These are phyloP conservation scores for Lagopus leucura DNA, from an alignment of 2,113 vertebrate genomes.

Conservation along the genomic window DNA sequence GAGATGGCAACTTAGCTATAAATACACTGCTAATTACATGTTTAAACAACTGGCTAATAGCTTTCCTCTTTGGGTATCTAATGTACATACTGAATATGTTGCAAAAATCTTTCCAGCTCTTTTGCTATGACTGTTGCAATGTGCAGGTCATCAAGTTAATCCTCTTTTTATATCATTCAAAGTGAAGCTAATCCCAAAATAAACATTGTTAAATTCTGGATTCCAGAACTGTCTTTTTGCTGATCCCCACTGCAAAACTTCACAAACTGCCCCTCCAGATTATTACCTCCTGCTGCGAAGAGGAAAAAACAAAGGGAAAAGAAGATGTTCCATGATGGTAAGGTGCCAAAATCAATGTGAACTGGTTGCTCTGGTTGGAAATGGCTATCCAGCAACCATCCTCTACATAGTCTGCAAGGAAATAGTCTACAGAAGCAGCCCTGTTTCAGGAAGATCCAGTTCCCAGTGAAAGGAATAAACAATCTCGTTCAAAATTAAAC, in stretches of 20 bases:
- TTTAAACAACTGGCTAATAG: background rate
- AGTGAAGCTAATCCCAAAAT: slow-evolving; percentile 31
- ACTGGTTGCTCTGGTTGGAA: background rate
- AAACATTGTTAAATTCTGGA: background rate
- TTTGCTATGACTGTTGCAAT: background rate
- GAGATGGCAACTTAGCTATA: slow-evolving; percentile 18
- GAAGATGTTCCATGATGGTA: accelerated
- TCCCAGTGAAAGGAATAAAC: slow-evolving; percentile 1
- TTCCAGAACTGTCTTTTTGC: background rate
- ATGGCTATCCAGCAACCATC: background rate
- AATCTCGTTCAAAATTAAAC: background rate
- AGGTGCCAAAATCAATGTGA: background rate
- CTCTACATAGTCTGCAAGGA: background rate
- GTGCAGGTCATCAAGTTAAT: background rate
- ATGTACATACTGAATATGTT: background rate
- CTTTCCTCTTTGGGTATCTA: background rate
- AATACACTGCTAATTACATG: background rate
- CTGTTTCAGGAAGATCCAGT: background rate
- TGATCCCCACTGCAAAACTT: background rate
- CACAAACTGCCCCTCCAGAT: background rate
- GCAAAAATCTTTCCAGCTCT: slow-evolving; percentile 12
- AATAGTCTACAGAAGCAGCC: background rate
- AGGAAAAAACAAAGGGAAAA: background rate
- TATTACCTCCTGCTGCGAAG: background rate
- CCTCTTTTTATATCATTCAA: slow-evolving; percentile 7